phyloP scores from a whole-genome alignment of 2,797 vertebrate genomes.

The Gymnoscopelus microlampas region DNA sequence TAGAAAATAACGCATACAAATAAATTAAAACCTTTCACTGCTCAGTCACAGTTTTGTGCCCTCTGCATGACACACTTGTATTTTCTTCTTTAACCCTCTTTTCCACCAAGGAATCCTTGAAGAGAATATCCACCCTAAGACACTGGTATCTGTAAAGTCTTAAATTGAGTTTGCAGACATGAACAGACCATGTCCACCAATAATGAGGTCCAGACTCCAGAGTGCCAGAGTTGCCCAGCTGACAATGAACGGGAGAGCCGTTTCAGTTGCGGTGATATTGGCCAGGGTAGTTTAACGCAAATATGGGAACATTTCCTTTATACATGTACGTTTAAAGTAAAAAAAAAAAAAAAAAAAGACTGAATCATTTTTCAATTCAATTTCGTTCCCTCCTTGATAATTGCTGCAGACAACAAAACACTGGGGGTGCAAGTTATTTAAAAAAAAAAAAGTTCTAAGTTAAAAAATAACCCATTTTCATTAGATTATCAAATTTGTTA shows the following conservation, averaged over 20 bases:
- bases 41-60: slow-evolving; percentile 33
- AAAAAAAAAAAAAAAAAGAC: neutral
- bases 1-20: slow-evolving; percentile 80
- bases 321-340: too few relatives aligned
- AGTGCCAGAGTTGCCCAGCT: slow-evolving; percentile 22
- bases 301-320: slow-evolving; percentile 8
- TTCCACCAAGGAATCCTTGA: slow-evolving; percentile 9
- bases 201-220: too few relatives aligned
- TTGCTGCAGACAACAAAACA: too few relatives aligned
- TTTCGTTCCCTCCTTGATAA: too few relatives aligned
- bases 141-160: slow-evolving; percentile 15
- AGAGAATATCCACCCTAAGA: slow-evolving; percentile 15
- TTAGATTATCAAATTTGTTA: too few relatives aligned
- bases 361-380: too few relatives aligned
- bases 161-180: neutral
- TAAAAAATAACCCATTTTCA: too few relatives aligned
- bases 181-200: neutral
- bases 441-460: too few relatives aligned
- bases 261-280: slow-evolving; percentile 5
- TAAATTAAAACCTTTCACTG: slow-evolving; percentile 75
- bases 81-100: neutral
- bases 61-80: slow-evolving; percentile 44
- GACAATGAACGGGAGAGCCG: neutral
- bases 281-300: slow-evolving; percentile 2
- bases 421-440: too few relatives aligned